Conservation (phyloP, 2,113 vertebrate genomes). For the Ammodytes dubius region DNA sequence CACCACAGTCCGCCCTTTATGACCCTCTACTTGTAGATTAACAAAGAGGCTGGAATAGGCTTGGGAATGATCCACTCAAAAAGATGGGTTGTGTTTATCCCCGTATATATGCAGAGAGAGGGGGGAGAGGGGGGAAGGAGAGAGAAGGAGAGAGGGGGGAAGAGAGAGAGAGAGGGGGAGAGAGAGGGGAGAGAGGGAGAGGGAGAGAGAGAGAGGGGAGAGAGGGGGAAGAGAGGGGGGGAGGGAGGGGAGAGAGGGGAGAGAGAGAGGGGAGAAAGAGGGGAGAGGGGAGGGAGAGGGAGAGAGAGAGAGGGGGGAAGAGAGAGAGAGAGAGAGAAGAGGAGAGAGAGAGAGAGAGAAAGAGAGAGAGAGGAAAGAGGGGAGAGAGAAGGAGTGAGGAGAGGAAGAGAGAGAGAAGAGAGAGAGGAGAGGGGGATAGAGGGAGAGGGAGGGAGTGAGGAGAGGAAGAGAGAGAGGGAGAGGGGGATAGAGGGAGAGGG, state of each 20-base stretch:
- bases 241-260: background rate
- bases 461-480: background rate
- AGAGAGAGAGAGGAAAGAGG: background rate
- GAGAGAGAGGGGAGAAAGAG: background rate
- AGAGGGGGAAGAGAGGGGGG: too few species aligned
- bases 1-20: slow-evolving; percentile 10
- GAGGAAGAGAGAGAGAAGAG: background rate
- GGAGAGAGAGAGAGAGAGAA: background rate
- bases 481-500: background rate
- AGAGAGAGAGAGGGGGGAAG: background rate
- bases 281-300: background rate
- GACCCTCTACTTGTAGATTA: slow-evolving; percentile 4
- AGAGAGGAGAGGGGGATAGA: too few species aligned
- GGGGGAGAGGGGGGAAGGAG: background rate
- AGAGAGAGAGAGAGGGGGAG: background rate
- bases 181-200: background rate
- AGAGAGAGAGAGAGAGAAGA: too few species aligned
- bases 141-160: too few species aligned
- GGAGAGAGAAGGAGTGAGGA: background rate
- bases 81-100: slow-evolving; percentile 19
- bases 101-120: slow-evolving; percentile 13
- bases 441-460: background rate
- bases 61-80: background rate
- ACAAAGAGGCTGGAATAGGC: slow-evolving; percentile 6
- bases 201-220: background rate